These are phyloP conservation scores for Sebastes kiyomatsui DNA, from an alignment of 2,797 vertebrate genomes.

Conservation along the genomic window DNA sequence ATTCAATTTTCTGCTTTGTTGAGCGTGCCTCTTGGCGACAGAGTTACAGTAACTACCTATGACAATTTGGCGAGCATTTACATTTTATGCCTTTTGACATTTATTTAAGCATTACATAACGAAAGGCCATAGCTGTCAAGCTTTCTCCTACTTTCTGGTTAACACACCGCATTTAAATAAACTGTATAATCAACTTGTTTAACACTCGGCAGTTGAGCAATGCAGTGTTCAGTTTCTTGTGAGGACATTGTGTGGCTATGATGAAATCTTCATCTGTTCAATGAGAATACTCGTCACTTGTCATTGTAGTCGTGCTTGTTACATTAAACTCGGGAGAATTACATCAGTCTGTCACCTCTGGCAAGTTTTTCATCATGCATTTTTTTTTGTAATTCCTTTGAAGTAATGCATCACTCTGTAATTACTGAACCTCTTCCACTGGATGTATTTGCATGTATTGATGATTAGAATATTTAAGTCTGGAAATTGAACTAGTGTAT, in stretches of 20 bases:
- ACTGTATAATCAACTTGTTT: constrained; percentile 15
- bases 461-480: constrained; percentile 1
- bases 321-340: constrained; percentile 20
- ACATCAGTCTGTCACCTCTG: constrained; percentile 36
- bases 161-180: constrained; percentile 12
- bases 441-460: constrained; percentile 3
- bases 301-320: constrained; percentile 3
- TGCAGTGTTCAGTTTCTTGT: not conserved
- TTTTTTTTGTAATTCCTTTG: constrained; percentile 25
- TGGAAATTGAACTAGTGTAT: not conserved
- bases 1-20: constrained; percentile 60
- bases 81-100: constrained; percentile 44
- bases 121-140: constrained; percentile 45
- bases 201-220: not conserved
- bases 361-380: constrained; percentile 1
- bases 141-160: constrained; percentile 18
- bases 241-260: not conserved
- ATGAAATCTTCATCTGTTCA: constrained; percentile 29
- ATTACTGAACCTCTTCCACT: constrained; percentile 4
- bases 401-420: constrained; percentile 18
- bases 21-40: constrained; percentile 42
- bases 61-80: constrained; percentile 53
- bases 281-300: constrained; percentile 7
- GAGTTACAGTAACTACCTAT: constrained; percentile 48
- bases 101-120: constrained; percentile 36